A percentile compares a stretch with the other conserved stretches of the same genome.
phyloP scores from a whole-genome alignment of 2,797 vertebrate species.

The Leptodactylus fallax region DNA sequence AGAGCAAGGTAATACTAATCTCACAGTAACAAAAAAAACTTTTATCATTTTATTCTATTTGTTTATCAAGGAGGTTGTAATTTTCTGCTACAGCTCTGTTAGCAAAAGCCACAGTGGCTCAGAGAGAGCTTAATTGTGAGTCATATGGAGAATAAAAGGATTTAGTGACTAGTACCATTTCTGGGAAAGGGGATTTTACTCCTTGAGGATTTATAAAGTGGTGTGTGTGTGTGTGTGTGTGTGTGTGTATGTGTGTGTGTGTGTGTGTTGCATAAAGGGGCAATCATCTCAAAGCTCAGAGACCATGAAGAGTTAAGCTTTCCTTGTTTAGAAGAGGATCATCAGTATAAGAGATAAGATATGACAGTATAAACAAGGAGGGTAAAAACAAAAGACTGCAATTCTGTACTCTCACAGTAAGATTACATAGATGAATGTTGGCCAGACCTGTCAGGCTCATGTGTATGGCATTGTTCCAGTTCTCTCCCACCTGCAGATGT shows the following conservation, averaged over 20 bases:
- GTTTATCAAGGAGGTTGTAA: neutral
- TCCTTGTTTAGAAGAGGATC: neutral
- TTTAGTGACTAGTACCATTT: conserved; percentile 24
- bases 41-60: too few relatives aligned
- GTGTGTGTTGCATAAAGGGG: neutral
- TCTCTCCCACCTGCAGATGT: too few relatives aligned
- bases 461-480: too few relatives aligned
- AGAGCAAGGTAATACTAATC: neutral
- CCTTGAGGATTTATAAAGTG: neutral
- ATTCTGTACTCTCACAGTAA: neutral
- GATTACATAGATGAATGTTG: too few relatives aligned
- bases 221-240: neutral
- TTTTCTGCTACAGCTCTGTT: conserved; percentile 8
- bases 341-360: neutral
- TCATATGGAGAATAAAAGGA: conserved; percentile 42
- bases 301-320: neutral
- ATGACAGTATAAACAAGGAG: neutral
- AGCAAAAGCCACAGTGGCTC: conserved; percentile 26
- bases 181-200: conserved; percentile 21
- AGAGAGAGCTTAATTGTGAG: conserved; percentile 19
- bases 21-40: neutral
- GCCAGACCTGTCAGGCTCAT: too few relatives aligned
- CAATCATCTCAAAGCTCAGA: neutral
- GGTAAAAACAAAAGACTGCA: neutral
- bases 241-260: neutral